Conservation (phyloP, 2,113 vertebrate genomes). For the Petrocephalus zakoni region DNA sequence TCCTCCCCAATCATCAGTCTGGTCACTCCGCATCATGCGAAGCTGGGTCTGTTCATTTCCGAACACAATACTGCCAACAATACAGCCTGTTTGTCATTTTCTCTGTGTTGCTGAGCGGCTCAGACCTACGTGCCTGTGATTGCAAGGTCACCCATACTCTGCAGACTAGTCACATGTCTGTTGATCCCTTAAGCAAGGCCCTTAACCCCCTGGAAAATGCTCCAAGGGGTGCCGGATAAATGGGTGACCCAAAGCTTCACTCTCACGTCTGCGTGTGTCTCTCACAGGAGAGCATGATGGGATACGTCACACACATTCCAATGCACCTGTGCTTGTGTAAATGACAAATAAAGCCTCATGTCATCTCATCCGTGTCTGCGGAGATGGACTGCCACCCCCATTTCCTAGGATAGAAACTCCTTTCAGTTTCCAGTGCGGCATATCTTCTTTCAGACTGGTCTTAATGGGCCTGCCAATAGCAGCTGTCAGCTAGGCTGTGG, state of each 20-base stretch:
- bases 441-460: conserved; percentile 23
- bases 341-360: not conserved
- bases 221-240: not conserved
- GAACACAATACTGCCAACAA: not conserved
- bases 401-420: not conserved
- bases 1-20: not conserved
- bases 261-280: not conserved
- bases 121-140: not conserved
- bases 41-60: not conserved
- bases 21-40: not conserved
- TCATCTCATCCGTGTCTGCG: not conserved
- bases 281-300: not conserved
- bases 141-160: not conserved
- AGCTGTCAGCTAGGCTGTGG: not conserved
- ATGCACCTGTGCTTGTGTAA: not conserved
- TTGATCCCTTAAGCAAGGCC: not conserved
- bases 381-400: not conserved
- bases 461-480: conserved; percentile 32
- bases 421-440: conserved; percentile 2
- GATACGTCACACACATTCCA: not conserved
- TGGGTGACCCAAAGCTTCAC: not conserved
- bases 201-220: not conserved
- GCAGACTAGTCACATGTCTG: not conserved
- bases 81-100: not conserved
- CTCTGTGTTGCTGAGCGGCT: not conserved